Conservation (phyloP, 2,888 invertebrate species). For the Ophion costatus region DNA sequence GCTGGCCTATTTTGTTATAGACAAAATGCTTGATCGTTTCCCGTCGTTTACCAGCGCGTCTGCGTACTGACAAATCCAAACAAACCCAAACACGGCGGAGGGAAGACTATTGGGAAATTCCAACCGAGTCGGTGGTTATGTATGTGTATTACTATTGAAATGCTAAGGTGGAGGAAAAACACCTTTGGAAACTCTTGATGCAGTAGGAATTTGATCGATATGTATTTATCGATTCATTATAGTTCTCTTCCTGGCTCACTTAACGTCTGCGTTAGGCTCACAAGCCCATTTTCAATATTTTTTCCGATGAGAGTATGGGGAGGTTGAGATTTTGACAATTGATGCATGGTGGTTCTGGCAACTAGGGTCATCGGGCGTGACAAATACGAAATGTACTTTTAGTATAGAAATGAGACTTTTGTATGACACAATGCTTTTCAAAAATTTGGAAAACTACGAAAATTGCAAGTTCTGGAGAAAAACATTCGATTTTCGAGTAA, state of each 20-base stretch:
- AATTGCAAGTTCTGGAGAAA: too few species aligned
- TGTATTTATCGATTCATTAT: background rate
- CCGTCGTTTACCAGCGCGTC: background rate
- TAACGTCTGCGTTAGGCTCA: too few species aligned
- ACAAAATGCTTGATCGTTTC: slow-evolving; percentile 11
- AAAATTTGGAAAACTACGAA: too few species aligned
- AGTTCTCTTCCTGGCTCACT: background rate
- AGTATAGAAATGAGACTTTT: too few species aligned
- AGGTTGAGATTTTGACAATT: too few species aligned
- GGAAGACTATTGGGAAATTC: background rate
- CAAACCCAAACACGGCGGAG: background rate
- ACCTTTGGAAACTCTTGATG: background rate
- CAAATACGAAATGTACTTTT: too few species aligned
- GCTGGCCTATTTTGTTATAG: slow-evolving; percentile 1
- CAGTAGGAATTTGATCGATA: background rate
- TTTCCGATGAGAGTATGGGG: too few species aligned
- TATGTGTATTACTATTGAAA: background rate
- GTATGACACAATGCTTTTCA: too few species aligned
- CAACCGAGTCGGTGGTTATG: background rate
- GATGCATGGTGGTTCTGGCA: too few species aligned
- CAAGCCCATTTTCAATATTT: too few species aligned
- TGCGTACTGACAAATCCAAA: background rate
- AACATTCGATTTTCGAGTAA: too few species aligned
- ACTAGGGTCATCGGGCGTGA: too few species aligned
- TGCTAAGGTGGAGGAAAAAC: background rate